Base-by-base conservation (phyloP, 1,140 invertebrate species). In the Papilio polyxenes region DNA sequence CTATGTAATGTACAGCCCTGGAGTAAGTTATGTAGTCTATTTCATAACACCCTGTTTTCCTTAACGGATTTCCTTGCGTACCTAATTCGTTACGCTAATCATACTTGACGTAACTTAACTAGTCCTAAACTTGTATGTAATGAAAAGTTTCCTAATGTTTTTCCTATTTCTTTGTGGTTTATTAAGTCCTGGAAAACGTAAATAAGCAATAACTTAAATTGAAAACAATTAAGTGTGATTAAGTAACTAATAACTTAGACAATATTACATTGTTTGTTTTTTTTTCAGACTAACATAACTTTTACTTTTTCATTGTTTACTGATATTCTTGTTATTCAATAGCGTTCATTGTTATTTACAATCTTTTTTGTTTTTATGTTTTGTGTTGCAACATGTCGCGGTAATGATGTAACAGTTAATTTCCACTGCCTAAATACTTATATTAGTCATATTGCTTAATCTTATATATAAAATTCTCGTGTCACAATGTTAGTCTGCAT, bases 41-140 rank as follows among this genome's bases (percentile, higher is more conserved):
- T 89, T 83, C 87, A 86, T 89, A 90, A 87, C 84, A 89, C 82
- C 81, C 53, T 53, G 82, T 85, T 84, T 84, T 75, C 83, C 75
- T 86, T 86, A 85, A 89, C 91, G 88, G 89, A 92, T 91, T 92
- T 92, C 90, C 90, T 91, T 53, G 48, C 81, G 80, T 72, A 65
- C 2, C 11, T 4, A 65, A 20, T 31, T 4, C 3, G 65, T 72
- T 37, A 72, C 65, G 65, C 31, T 37, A 40, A 15, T 3, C 56
- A 9, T 20, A 59, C 17, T 59, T 40, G 13, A 37, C 31, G 65
- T 72, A 72, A 72, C 65, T 72, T 40, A 72, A 69, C 65, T 72
- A 15, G 31, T 37, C 4, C 65, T 37, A 72, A 72, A 4, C 5
- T 69, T 69, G 13, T 72, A 72, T 72, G 65, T 72, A 8, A 72